phyloP scores from a whole-genome alignment of 2,888 invertebrate genomes.

The Limnephilus rhombicus region DNA sequence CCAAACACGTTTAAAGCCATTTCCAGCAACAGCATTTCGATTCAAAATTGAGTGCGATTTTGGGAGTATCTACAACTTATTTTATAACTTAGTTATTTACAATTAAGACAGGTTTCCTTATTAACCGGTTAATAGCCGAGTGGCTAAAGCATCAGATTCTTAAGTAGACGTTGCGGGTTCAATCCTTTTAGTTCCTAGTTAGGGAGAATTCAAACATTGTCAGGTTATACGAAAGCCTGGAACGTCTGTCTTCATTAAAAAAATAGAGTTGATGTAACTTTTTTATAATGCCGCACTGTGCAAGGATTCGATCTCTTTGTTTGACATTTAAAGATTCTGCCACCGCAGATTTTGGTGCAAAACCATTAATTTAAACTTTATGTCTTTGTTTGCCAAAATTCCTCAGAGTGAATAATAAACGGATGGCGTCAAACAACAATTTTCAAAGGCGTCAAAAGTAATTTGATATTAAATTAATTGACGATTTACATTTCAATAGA shows the following conservation, averaged over 20 bases:
- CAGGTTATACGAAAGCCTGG: not conserved
- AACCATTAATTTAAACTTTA: not conserved
- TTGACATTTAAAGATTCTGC: not conserved
- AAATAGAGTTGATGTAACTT: not conserved
- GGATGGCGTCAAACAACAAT: not conserved
- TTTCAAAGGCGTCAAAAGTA: not conserved
- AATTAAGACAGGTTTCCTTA: no score
- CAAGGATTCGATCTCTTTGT: not conserved
- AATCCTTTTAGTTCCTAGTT: no score
- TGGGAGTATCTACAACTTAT: no score
- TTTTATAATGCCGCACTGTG: not conserved
- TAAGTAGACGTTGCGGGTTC: no score
- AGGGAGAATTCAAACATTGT: not conserved
- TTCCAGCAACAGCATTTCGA: no score
- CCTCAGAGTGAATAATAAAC: not conserved
- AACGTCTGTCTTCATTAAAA: not conserved
- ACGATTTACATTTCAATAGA: not conserved
- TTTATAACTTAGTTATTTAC: no score
- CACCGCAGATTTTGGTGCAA: not conserved
- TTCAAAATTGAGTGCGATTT: no score
- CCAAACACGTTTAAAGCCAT: no score
- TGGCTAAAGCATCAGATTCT: no score
- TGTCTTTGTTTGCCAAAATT: conserved; percentile 12
- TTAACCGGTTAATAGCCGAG: no score
- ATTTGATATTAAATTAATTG: not conserved